Evolutionary conservation across 2,113 vertebrate species (phyloP).

Genomic region (Lonchura striata): DNA sequence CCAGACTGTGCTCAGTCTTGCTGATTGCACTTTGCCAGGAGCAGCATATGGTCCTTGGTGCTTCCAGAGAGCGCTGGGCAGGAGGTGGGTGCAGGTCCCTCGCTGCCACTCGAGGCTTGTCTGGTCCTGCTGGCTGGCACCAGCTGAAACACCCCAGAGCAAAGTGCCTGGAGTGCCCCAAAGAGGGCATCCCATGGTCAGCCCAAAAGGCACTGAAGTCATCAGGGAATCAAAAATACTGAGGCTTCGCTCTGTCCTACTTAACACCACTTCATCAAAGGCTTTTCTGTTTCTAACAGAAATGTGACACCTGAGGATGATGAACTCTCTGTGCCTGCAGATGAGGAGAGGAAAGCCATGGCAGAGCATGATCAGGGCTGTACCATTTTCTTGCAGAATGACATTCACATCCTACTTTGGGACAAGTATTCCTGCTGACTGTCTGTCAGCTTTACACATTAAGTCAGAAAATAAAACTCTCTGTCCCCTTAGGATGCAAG

Average conservation of each 20-base stretch:
- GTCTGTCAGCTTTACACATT: neutral
- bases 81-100: neutral
- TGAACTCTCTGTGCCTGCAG: neutral
- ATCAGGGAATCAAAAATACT: neutral
- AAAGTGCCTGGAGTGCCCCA: neutral
- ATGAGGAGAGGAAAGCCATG: neutral
- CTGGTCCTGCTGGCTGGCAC: neutral
- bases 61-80: neutral
- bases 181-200: neutral
- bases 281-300: neutral
- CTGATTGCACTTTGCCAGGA: constrained; percentile 23
- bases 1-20: neutral
- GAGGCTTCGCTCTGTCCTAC: neutral
- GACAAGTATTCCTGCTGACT: neutral
- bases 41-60: constrained; percentile 8
- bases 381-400: neutral
- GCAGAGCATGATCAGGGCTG: neutral
- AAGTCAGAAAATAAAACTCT: neutral
- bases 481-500: neutral
- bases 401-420: neutral
- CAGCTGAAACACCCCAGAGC: neutral
- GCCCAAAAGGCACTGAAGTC: neutral
- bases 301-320: neutral
- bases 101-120: neutral
- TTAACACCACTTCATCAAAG: neutral